Percentiles rank a stretch among this genome's conserved stretches.
Conservation (phyloP, 2,797 vertebrate species). For the Catharus ustulatus region DNA sequence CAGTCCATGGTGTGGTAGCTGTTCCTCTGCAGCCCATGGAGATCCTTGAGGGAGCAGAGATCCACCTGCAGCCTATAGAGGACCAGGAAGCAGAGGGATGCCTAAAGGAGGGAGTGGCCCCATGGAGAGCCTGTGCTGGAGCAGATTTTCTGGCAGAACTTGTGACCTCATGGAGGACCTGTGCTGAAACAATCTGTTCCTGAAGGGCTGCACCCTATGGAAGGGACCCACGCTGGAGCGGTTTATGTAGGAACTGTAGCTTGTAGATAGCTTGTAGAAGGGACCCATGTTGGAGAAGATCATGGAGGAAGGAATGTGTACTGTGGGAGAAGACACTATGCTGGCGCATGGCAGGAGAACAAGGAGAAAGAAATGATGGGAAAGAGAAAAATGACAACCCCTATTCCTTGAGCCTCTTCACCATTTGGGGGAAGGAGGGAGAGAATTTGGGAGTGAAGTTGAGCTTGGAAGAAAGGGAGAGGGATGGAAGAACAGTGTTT, state of each 20-base stretch:
- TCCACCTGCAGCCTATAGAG: background rate
- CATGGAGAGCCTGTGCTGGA: accelerated
- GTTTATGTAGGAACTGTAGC: background rate
- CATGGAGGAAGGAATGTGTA: background rate
- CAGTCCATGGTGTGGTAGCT: background rate
- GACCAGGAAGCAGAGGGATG: background rate
- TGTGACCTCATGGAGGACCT: background rate
- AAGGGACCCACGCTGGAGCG: background rate
- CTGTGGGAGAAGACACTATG: accelerated
- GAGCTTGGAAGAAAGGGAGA: background rate
- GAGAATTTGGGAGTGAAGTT: background rate
- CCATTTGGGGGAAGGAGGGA: background rate
- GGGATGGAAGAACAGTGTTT: background rate
- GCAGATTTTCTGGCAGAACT: background rate
- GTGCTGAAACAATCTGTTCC: background rate
- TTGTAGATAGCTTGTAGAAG: accelerated
- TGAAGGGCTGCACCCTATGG: accelerated
- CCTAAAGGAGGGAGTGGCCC: background rate
- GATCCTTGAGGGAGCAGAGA: background rate
- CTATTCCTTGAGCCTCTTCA: accelerated
- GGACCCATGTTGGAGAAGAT: background rate
- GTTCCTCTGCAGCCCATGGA: background rate
- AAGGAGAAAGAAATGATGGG: background rate
- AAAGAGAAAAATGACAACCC: background rate
- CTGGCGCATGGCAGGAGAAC: background rate